phyloP scores from a whole-genome alignment of 2,888 invertebrate species.

The Chaitophorus viminalis region DNA sequence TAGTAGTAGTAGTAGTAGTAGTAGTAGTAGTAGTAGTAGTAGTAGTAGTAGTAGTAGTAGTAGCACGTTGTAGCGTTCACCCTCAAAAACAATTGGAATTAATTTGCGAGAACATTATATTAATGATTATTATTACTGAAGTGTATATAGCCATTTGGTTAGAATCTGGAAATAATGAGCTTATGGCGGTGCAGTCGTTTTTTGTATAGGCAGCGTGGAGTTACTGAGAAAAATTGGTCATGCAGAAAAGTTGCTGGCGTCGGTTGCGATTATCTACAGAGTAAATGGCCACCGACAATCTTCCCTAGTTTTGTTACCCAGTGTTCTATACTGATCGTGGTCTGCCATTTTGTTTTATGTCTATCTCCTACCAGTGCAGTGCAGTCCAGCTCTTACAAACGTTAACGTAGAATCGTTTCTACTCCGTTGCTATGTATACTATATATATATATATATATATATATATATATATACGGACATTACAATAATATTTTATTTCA shows the following conservation, averaged over 20 bases:
- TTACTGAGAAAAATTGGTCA: constrained; percentile 33
- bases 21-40: not conserved
- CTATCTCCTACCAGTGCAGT: constrained; percentile 23
- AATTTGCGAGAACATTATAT: constrained; percentile 6
- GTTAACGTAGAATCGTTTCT: not conserved
- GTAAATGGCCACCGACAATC: constrained; percentile 16
- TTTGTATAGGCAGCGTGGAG: not conserved
- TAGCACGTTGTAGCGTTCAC: not conserved
- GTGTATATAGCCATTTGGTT: not conserved
- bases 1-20: not conserved
- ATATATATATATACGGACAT: too few species aligned
- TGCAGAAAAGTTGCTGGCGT: constrained; percentile 9
- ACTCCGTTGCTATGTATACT: not conserved
- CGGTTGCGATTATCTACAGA: constrained; percentile 34
- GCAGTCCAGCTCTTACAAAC: constrained; percentile 1
- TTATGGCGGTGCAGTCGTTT: not conserved
- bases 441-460: too few species aligned
- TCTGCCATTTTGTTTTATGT: constrained; percentile 55
- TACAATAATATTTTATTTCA: constrained; percentile 12
- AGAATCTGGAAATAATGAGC: constrained; percentile 37
- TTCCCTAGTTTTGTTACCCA: constrained; percentile 1
- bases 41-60: not conserved
- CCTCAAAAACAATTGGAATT: constrained; percentile 22
- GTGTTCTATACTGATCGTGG: not conserved
- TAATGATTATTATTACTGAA: not conserved